These are phyloP conservation scores for Aspidiotus rigidus DNA, from an alignment of 2,888 invertebrate species.

Conservation along the genomic window DNA sequence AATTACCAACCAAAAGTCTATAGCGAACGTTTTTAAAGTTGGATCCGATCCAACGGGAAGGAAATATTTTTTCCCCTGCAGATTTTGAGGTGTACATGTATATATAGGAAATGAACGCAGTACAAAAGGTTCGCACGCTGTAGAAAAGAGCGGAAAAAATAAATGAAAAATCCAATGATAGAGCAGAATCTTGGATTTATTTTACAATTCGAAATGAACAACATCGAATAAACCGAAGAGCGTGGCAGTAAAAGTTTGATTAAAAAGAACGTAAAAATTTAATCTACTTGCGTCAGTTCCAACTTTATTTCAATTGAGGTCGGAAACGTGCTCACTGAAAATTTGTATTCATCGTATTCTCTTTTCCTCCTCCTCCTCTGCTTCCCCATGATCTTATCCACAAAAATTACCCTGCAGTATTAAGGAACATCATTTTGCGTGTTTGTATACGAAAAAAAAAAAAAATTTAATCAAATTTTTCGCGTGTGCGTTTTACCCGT, in stretches of 20 bases:
- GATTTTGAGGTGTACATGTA: no score
- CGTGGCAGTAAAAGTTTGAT: constrained; percentile 26
- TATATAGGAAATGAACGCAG: no score
- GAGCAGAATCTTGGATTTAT: constrained; percentile 13
- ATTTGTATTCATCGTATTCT: constrained; percentile 8
- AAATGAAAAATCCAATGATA: neutral
- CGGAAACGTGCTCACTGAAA: constrained; percentile 5
- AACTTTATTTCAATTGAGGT: constrained; percentile 30
- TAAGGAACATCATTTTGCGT: no score
- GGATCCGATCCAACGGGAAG: no score
- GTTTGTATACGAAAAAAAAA: no score
- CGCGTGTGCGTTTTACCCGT: no score
- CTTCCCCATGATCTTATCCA: neutral
- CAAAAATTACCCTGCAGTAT: no score
- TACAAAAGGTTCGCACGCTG: neutral
- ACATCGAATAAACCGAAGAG: constrained; percentile 11
- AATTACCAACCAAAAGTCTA: no score
- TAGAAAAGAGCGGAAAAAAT: neutral
- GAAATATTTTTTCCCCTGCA: no score
- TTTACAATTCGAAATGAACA: constrained; percentile 18
- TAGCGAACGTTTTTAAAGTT: no score
- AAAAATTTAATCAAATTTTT: no score
- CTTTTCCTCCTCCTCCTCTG: neutral
- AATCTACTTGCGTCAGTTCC: constrained; percentile 29
- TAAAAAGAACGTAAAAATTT: constrained; percentile 30